These are phyloP conservation scores for Caenorhabditis auriculariae DNA, from an alignment of 2,888 invertebrate species.

Conservation along the genomic window DNA sequence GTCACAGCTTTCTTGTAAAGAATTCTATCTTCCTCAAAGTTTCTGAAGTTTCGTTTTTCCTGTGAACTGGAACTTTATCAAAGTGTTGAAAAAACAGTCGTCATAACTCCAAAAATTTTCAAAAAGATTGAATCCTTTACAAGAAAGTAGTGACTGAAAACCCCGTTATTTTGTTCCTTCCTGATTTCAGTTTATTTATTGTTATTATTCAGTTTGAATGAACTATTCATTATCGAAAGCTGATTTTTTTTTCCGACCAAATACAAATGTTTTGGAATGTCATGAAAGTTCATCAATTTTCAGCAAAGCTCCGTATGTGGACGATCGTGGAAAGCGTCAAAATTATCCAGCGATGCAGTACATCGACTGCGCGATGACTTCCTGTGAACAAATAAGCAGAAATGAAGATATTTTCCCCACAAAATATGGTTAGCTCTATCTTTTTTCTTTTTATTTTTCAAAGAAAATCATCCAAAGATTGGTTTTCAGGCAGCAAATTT, in stretches of 20 bases:
- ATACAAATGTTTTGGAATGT: no score
- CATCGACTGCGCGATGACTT: slow-evolving; percentile 59
- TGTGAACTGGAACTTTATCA: no score
- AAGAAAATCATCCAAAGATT: no score
- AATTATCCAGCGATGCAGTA: slow-evolving; percentile 58
- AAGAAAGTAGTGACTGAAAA: neutral
- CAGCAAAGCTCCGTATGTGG: slow-evolving; percentile 56
- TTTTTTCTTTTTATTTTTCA: neutral
- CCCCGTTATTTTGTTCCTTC: neutral
- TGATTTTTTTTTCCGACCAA: no score
- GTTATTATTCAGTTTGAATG: no score
- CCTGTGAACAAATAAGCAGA: slow-evolving; percentile 50
- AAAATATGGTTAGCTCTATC: slow-evolving; percentile 50
- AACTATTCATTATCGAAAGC: no score
- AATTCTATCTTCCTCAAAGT: no score
- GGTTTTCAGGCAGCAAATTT: slow-evolving; percentile 48
- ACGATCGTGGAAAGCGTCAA: slow-evolving; percentile 57
- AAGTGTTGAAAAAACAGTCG: no score
- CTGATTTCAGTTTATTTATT: neutral
- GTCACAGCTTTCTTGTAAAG: no score
- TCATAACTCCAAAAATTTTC: no score
- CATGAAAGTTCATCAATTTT: slow-evolving; percentile 13
- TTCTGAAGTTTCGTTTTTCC: no score
- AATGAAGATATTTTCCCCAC: slow-evolving; percentile 59
- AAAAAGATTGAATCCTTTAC: no score